These are phyloP conservation scores for Acinonyx jubatus DNA, from an alignment of 2,113 vertebrate species.

Conservation along the genomic window DNA sequence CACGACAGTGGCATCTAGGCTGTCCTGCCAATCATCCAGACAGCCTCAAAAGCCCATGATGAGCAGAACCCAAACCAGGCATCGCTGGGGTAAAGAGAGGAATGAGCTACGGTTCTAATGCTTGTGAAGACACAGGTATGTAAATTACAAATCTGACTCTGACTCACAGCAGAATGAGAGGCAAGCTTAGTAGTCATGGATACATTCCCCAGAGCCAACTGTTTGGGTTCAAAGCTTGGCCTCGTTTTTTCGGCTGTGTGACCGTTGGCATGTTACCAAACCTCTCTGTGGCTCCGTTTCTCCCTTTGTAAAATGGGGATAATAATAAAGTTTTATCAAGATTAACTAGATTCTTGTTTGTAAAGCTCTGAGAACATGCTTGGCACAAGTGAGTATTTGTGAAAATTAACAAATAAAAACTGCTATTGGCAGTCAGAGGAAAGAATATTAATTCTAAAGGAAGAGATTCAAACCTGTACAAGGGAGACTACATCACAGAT, in stretches of 20 bases:
- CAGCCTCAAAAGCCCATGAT: background rate
- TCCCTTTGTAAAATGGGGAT: background rate
- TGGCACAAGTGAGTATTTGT: background rate
- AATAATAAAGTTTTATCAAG: background rate
- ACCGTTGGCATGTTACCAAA: background rate
- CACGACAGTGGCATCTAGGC: background rate
- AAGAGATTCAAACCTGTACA: background rate
- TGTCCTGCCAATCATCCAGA: background rate
- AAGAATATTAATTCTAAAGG: background rate
- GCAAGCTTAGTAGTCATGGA: background rate
- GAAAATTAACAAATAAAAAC: background rate
- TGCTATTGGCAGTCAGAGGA: background rate
- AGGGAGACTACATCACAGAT: background rate
- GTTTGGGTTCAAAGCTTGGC: background rate
- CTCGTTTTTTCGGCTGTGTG: background rate
- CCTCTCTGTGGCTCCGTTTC: background rate
- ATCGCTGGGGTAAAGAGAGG: background rate
- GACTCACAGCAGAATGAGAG: background rate
- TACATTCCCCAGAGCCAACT: background rate
- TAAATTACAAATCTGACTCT: background rate
- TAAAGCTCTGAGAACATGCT: background rate
- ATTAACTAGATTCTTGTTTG: background rate
- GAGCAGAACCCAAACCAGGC: background rate
- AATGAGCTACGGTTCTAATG: background rate
- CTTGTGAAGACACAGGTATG: background rate